Percentiles rank a stretch among this genome's conserved stretches.
Evolutionary conservation across 2,113 vertebrate genomes (phyloP).

Genomic region (Pelecanoides urinatrix): DNA sequence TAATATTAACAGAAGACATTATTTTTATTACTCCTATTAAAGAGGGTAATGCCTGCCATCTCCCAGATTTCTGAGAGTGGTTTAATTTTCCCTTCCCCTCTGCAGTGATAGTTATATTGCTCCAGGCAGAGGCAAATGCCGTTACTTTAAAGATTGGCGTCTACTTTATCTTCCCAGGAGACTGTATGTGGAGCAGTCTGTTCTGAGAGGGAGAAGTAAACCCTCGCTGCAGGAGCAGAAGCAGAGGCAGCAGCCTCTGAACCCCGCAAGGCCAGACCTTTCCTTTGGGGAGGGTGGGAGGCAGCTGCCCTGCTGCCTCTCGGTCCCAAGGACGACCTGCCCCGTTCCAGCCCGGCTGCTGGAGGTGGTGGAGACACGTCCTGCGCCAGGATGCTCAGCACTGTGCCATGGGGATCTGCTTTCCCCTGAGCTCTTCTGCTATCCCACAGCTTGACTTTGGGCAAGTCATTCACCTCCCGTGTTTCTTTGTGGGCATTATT

Average conservation of each 20-base stretch:
- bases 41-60: slow-evolving; percentile 46
- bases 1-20: slow-evolving; percentile 65
- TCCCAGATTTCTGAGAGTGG: slow-evolving; percentile 42
- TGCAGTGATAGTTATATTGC: slow-evolving; percentile 26
- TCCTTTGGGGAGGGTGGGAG: neutral
- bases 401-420: accelerated
- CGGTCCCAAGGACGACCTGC: accelerated
- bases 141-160: slow-evolving; percentile 42
- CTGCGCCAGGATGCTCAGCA: neutral
- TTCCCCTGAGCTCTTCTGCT: neutral
- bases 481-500: neutral
- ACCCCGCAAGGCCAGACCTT: neutral
- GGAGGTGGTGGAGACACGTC: neutral
- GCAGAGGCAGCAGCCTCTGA: neutral
- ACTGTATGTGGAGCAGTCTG: neutral
- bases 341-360: neutral
- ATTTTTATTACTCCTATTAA: slow-evolving; percentile 64
- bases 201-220: neutral
- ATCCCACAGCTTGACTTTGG: neutral
- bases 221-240: neutral
- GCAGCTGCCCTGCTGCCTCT: neutral
- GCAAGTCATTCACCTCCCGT: neutral
- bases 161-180: neutral
- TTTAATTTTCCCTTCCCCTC: slow-evolving; percentile 51
- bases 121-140: neutral